Base-by-base conservation (phyloP, 2,797 vertebrate genomes). In the Falco novaeseelandiae region DNA sequence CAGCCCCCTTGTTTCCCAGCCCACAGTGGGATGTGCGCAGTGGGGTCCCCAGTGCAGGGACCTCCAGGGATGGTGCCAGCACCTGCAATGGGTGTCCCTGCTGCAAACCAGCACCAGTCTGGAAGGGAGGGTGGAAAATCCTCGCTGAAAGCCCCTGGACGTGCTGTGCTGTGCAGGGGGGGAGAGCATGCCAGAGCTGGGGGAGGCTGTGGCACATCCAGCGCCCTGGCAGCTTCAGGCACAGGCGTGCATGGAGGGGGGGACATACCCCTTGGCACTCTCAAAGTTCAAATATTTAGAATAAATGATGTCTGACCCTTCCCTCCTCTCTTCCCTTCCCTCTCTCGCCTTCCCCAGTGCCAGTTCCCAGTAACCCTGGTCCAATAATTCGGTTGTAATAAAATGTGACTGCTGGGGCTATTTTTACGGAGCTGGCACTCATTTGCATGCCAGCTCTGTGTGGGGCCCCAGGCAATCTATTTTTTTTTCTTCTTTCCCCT, bases 381-480 rank as follows among this genome's bases (percentile, higher is more conserved):
- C 93, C 97, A 91, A 84, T 97, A 97, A 98, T 95, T 96, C 25
- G 89, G 87, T 76, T 87, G 94, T 98, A 98, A 98, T 98, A 95
- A 98, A 98, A 98, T 97, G 97, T 98, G 98, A 98, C 98, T 98
- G 97, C 97, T 97, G 69, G 79, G 97, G 97, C 97, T 98, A 97
- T 96, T 96, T 98, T 98, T 98, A 97, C 27, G 66, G 97, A 96
- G 92, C 96, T 97, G 97, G 95, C 96, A 95, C 96, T 98, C 97
- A 97, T 98, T 97, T 97, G 98, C 97, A 98, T 98, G 97, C 97
- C 1, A 55, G 96, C 91, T 96, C 96, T 96, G 94, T 96, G 96
- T 96, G 96, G 95, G 96, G 97, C 98, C 97, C 96, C 97, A 84
- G 97, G 97, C 97, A 42, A 95, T 97, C 93, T 94, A 95, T 87